Base-by-base conservation (phyloP, 2,797 vertebrate species). In the Cyclopterus lumpus region DNA sequence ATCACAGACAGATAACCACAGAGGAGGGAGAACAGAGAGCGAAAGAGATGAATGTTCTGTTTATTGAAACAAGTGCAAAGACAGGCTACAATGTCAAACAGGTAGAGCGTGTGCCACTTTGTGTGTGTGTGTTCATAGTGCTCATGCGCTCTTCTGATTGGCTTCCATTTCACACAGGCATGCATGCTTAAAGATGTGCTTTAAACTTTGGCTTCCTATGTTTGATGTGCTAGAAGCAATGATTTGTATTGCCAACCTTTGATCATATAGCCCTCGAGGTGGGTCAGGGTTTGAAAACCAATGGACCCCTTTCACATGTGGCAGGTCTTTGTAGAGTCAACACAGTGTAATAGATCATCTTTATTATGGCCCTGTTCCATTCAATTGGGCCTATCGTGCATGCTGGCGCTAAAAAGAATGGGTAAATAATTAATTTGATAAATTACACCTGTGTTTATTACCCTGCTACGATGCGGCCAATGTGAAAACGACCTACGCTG, bases 31-130 rank as follows among this genome's bases (percentile, higher is more conserved):
- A 95, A 60, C 93, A 94, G 88, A 95, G 91, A 90, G 94, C 93
- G 46, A 94, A 94, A 94, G 94, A 95, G 82, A 93, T 94, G 94
- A 95, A 92, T 94, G 94, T 95, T 94, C 92, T 95, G 85, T 95
- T 95, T 95, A 94, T 95, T 92, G 94, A 95, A 88, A 94, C 94
- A 40, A 94, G 94, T 89, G 93, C 94, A 94, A 95, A 95, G 93
- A 93, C 93, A 91, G 92, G 93, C 90, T 95, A 95, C 93, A 94
- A 94, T 95, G 94, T 94, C 86, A 95, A 95, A 93, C 94, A 95
- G 94, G 94, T 95, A 95, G 93, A 93, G 73, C 73, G 82, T 82
- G 87, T 86, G 83, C 83, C 75, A 71, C 74, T 14, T 40, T 86
- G 48, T 86, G 75, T 85, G 83, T 87, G 71, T 81, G 79, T 83